Evolutionary conservation across 1,140 invertebrate species (phyloP).

Genomic region (Parasteatoda tepidariorum): DNA sequence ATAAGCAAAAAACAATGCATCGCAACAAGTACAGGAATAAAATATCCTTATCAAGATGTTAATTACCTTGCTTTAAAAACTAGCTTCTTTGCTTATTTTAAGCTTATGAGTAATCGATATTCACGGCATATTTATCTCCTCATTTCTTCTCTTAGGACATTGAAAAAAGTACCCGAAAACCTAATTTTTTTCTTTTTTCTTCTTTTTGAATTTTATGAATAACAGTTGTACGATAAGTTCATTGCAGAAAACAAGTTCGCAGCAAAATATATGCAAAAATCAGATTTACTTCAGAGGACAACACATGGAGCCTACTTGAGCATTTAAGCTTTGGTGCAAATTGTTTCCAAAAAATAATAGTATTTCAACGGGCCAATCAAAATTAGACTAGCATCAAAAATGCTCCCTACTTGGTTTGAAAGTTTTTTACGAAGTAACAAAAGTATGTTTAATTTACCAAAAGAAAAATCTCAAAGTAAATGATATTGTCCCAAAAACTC

Average conservation of each 20-base stretch:
- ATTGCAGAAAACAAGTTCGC: background rate
- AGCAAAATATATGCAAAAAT: background rate
- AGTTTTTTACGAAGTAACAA: too few species aligned
- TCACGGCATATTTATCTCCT: background rate
- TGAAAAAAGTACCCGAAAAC: background rate
- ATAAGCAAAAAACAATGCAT: too few species aligned
- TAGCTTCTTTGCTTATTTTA: too few species aligned
- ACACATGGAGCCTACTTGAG: conserved; percentile 21
- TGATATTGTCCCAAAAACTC: too few species aligned
- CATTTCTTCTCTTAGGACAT: background rate
- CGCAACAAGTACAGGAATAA: too few species aligned
- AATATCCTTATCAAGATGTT: too few species aligned
- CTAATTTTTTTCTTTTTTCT: background rate
- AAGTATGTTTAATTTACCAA: too few species aligned
- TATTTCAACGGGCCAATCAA: conserved; percentile 42
- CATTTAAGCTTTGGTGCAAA: conserved; percentile 4
- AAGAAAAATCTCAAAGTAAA: too few species aligned
- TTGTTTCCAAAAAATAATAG: conserved; percentile 50
- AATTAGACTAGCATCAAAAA: too few species aligned
- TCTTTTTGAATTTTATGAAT: background rate
- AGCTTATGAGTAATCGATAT: too few species aligned
- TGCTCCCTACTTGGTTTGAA: too few species aligned
- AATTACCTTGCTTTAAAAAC: too few species aligned
- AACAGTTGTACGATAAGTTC: background rate
- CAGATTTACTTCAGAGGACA: background rate